Evolutionary conservation across 2,113 vertebrate species (phyloP), one percentile per base, ranked within the genome.

Genomic region (Cyphomyrus discorhynchus): DNA sequence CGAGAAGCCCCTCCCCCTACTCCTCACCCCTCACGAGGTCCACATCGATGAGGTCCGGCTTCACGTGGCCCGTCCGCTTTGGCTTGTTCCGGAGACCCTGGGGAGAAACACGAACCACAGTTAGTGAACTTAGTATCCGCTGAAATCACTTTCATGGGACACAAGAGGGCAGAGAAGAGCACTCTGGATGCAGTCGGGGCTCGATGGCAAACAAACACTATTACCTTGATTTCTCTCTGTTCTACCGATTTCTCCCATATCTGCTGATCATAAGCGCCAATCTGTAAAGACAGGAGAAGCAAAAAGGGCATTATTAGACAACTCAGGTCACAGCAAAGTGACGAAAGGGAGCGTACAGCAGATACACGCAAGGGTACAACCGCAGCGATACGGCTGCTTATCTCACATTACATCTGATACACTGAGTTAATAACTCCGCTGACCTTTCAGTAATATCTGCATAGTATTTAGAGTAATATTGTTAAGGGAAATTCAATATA

Each of bases 191-290:
- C n/a, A 19, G 35, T 3, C 5, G 3, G 13, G 17, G 35, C 35
- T 35, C 7, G 2, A 3, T 0, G 85, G 31, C 80, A n/a, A 15
- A 3, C 0, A n/a, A n/a, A 13, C 45, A 88, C 1, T 27, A 82
- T 90, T 94, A 99, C 98, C 98, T 99, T 99, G 92, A 99, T 99
- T 96, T 99, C 98, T 96, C 98, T 96, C 95, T 99, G 98, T 92
- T 99, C 98, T 94, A 99, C 98, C 82, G 98, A 99, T 95, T 99
- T 99, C 96, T 99, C 98, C 98, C 98, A 99, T 96, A 99, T 99
- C 96, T 99, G 98, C 93, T 99, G 98, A 94, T 99, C 98, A 91
- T 99, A 99, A 24, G 98, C 98, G 87, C 98, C 98, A 92, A 99
- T 99, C 98, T 99, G 93, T 88, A 92, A 92, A 93, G 89, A 93